Base-by-base conservation (phyloP, 2,888 invertebrate genomes). In the Dilophus febrilis region DNA sequence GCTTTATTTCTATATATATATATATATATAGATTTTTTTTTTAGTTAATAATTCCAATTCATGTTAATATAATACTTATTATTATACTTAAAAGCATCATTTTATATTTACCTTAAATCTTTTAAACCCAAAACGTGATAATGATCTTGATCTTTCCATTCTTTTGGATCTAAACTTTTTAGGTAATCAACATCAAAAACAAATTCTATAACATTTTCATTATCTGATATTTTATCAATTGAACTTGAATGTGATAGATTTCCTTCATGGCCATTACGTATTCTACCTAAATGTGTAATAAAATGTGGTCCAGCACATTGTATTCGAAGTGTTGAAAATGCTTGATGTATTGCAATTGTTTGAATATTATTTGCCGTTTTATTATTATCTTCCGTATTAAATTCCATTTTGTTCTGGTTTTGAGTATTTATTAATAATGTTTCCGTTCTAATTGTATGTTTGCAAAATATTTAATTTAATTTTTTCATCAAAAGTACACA, bases 71-170 rank as follows among this genome's bases (percentile, higher is more conserved):
- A 38, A 4, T 11, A 10, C 36, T n/a, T 6, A 26, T n/a, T 11
- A 5, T n/a, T 13, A 16, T 10, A 7, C 7, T 36, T 3, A 17
- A 12, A 13, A 37, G 17, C 10, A 37, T 27, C 14, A 26, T n/a
- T n/a, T 8, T 29, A 28, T 13, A 37, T 32, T 47, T 48, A 58
- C 61, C 62, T 57, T 40, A 57, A 46, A 45, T 78, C 76, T 50
- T 77, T 78, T 51, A 99, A 71, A 38, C 98, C 97, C 44, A 98
- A 66, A 13, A 99, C 92, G 29, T 82, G 83, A 63, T 97, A 97
- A 61, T 97, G 97, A 62, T 97, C 97, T 65, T 97, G 95, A 52
- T 86, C 77, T 68, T 94, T 95, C 94, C 94, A 97, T 53, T 91
- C 85, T 59, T 86, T 91, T 3, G 95, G 95, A 64, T 95, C 88